These are phyloP conservation scores for Periophthalmus modestus DNA, from an alignment of 2,113 vertebrate genomes.

Conservation along the genomic window DNA sequence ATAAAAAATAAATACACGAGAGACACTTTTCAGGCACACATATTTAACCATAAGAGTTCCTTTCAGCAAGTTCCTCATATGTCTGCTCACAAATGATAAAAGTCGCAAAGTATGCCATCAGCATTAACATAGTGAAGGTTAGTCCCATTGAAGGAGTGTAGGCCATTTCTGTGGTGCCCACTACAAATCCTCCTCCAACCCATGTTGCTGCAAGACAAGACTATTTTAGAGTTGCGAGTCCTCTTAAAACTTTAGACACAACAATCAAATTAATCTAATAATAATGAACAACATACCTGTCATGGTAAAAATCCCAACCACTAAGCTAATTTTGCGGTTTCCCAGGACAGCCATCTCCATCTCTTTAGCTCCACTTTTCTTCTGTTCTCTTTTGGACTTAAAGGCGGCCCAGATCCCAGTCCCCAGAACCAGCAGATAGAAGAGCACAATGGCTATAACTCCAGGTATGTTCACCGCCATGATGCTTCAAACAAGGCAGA, in stretches of 20 bases:
- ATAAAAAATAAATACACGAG: neutral
- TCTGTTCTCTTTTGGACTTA: neutral
- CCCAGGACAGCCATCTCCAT: conserved; percentile 4
- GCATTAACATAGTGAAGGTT: neutral
- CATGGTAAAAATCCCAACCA: conserved; percentile 7
- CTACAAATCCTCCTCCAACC: conserved; percentile 35
- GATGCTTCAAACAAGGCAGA: neutral
- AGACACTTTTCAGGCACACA: neutral
- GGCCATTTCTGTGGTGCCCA: conserved; percentile 28
- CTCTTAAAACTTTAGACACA: neutral
- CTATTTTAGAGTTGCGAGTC: neutral
- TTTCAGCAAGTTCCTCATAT: neutral
- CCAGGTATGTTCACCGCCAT: conserved; percentile 7
- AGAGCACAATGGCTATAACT: neutral
- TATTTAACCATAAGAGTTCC: neutral
- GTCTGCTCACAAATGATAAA: conserved; percentile 27
- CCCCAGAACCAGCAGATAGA: conserved; percentile 3
- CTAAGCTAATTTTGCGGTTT: conserved; percentile 11
- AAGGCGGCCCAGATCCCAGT: conserved; percentile 1
- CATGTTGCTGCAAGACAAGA: conserved; percentile 31
- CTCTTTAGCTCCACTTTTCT: neutral
- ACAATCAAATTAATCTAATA: neutral
- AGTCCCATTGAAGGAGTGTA: conserved; percentile 37
- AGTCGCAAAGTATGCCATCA: neutral
- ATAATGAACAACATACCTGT: neutral